Base-by-base conservation (phyloP, 2,797 vertebrate genomes). In the Cetoscarus ocellatus region DNA sequence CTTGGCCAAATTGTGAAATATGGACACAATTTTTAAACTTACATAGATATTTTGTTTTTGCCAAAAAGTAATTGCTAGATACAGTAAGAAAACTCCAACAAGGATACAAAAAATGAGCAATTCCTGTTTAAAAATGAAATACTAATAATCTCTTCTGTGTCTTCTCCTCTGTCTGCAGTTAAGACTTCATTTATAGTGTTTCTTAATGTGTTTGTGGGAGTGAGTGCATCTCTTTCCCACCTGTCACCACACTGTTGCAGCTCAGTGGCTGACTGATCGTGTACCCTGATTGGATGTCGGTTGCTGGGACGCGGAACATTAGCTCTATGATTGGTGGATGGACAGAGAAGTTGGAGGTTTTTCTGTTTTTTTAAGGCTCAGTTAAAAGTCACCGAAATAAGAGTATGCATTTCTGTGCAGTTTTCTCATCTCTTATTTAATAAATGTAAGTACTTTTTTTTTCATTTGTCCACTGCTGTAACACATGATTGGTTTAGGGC, bases 241-340 rank as follows among this genome's bases (percentile, higher is more conserved):
- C 77, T 88, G 90, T 88, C 92, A 88, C 57, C 63, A 52, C 27
- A 58, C 64, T 57, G 84, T 79, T 75, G 72, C 85, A 88, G 83
- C 79, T 88, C 86, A 83, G 72, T 73, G 79, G 72, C 79, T 91
- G 90, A 93, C 72, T 80, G 87, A 92, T 90, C 40, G 73, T 79
- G 69, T 43, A 10, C 70, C 82, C 79, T 86, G 85, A 88, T 86
- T 84, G 88, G 86, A 73, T 83, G 65, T 52, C 13, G 15, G 61
- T 82, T 59, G 73, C 77, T 55, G 54, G 14, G 83, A 77, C 11
- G 19, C 59, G 77, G 90, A 78, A 91, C 88, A 92, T 93, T 92
- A 91, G 77, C 75, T 70, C 53, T 70, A 48, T 86, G 87, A 90
- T 75, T 85, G 78, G 86, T 87, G 71, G 63, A 75, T 18, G 40